Evolutionary conservation across 2,113 vertebrate species (phyloP).

Genomic region (Anarrhichthys ocellatus): DNA sequence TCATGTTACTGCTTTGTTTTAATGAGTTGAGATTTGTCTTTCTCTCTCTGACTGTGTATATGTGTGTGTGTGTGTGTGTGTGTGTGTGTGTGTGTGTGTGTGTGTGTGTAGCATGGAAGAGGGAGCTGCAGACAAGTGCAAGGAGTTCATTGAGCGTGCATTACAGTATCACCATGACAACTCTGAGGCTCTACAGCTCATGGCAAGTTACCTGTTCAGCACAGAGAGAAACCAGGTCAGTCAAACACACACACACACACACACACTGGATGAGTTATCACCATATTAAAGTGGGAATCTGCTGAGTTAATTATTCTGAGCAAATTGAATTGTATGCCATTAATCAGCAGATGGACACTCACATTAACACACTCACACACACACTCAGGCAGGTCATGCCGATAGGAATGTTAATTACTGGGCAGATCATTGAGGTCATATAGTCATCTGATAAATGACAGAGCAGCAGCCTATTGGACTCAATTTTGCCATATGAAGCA

Average conservation of each 20-base stretch:
- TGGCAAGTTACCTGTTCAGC: constrained; percentile 89
- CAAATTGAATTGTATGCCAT: constrained; percentile 78
- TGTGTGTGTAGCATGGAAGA: constrained; percentile 82
- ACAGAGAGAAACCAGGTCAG: constrained; percentile 84
- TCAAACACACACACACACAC: constrained; percentile 21
- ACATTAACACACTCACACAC: constrained; percentile 56
- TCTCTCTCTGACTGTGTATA: neutral
- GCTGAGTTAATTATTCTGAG: constrained; percentile 78
- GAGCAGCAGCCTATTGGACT: constrained; percentile 17
- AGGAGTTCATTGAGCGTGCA: constrained; percentile 82
- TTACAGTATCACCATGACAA: constrained; percentile 83
- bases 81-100: neutral
- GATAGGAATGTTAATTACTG: constrained; percentile 73
- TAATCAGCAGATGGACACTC: constrained; percentile 76
- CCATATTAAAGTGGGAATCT: constrained; percentile 69
- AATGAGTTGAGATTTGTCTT: constrained; percentile 35
- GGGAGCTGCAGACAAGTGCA: constrained; percentile 83
- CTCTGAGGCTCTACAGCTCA: constrained; percentile 87
- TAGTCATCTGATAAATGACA: constrained; percentile 56
- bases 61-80: constrained; percentile 3
- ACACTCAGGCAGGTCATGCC: constrained; percentile 54
- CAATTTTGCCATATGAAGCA: constrained; percentile 6
- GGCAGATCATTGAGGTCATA: constrained; percentile 62
- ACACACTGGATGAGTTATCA: constrained; percentile 65
- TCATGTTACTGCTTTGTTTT: constrained; percentile 6